phyloP scores from a whole-genome alignment of 2,888 invertebrate species.

The Caenorhabditis virilis region DNA sequence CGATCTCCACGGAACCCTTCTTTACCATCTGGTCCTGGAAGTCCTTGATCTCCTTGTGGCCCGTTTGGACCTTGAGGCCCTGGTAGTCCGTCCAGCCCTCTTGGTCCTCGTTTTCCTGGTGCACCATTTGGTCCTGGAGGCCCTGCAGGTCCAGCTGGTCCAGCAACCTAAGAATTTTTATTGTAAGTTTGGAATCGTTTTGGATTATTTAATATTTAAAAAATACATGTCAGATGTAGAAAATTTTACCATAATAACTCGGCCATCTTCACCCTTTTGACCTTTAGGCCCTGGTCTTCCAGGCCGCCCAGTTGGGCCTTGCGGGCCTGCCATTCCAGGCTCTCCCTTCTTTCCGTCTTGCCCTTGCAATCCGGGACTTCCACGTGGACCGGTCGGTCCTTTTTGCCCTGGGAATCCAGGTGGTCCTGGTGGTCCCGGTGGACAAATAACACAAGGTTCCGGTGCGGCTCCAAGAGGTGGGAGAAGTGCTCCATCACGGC shows the following conservation, averaged over 20 bases:
- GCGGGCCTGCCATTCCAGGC: slow-evolving; percentile 61
- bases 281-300: slow-evolving; percentile 53
- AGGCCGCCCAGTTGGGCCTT: slow-evolving; percentile 56
- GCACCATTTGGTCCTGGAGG: slow-evolving; percentile 43
- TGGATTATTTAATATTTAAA: background rate
- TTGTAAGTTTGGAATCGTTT: background rate
- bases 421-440: slow-evolving; percentile 60
- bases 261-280: slow-evolving; percentile 49
- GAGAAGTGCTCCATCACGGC: slow-evolving; percentile 40
- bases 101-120: slow-evolving; percentile 41
- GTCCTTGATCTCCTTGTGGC: slow-evolving; percentile 41
- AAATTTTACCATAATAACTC: slow-evolving; percentile 49
- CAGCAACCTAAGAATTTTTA: slow-evolving; percentile 42
- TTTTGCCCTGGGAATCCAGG: slow-evolving; percentile 61
- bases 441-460: slow-evolving; percentile 67
- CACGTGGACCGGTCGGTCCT: slow-evolving; percentile 60
- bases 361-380: slow-evolving; percentile 57
- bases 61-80: slow-evolving; percentile 48
- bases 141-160: slow-evolving; percentile 51
- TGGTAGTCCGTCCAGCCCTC: slow-evolving; percentile 45
- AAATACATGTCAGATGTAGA: no score
- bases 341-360: slow-evolving; percentile 63
- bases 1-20: slow-evolving; percentile 41
- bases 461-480: slow-evolving; percentile 42
- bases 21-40: slow-evolving; percentile 43